A percentile compares a stretch with the other conserved stretches of the same genome.
phyloP scores from a whole-genome alignment of 2,888 invertebrate species.

The Helicoverpa assulta region DNA sequence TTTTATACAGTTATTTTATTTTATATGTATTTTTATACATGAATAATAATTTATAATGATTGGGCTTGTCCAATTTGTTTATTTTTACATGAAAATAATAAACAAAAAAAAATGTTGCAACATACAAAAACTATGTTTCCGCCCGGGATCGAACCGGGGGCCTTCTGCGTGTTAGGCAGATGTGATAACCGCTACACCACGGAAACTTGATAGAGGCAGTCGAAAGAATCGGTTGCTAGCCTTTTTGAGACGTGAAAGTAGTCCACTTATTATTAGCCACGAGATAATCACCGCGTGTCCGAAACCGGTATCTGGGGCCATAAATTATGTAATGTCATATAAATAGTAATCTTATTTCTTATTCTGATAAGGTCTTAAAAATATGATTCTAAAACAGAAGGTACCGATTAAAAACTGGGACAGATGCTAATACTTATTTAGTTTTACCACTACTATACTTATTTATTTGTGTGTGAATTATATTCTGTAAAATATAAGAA shows the following conservation, averaged over 20 bases:
- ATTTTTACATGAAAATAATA: too few species aligned
- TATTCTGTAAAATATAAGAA: too few species aligned
- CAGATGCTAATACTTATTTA: too few species aligned
- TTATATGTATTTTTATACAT: too few species aligned
- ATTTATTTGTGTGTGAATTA: too few species aligned
- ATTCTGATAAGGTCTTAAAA: constrained; percentile 7
- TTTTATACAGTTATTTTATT: too few species aligned
- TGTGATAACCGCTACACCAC: constrained; percentile 98
- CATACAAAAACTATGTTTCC: constrained; percentile 90
- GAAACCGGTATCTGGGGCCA: constrained; percentile 13
- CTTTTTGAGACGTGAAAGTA: constrained; percentile 30
- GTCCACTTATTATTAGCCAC: constrained; percentile 13
- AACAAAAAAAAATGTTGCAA: not conserved
- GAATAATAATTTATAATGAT: too few species aligned
- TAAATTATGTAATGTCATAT: not conserved
- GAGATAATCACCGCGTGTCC: constrained; percentile 25
- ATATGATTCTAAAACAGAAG: not conserved
- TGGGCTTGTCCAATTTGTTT: too few species aligned
- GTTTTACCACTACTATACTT: not conserved
- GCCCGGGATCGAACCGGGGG: constrained; percentile 97
- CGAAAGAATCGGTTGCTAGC: constrained; percentile 18
- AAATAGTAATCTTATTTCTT: constrained; percentile 1
- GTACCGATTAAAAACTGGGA: constrained; percentile 4
- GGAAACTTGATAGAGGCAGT: constrained; percentile 87
- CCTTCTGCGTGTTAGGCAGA: constrained; percentile 98